A percentile compares a stretch with the other conserved stretches of the same genome.
phyloP scores from a whole-genome alignment of 2,888 invertebrate species.

The Dascillus cervinus region DNA sequence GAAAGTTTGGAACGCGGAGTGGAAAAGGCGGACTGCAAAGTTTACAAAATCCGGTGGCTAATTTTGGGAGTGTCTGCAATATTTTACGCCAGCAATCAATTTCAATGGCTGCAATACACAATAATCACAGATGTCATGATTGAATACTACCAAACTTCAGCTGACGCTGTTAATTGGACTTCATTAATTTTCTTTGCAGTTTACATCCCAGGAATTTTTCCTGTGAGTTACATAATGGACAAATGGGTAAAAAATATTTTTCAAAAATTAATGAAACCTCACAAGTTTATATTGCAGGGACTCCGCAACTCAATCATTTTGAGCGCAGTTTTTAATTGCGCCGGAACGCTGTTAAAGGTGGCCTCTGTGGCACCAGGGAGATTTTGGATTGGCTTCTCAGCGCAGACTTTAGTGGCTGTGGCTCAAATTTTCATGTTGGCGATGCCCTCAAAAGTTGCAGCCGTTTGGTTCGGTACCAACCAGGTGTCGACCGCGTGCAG shows the following conservation, averaged over 20 bases:
- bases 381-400: constrained; percentile 1
- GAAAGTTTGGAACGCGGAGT: too few relatives aligned
- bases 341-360: constrained; percentile 4
- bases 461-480: constrained; percentile 2
- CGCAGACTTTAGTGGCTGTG: constrained; percentile 1
- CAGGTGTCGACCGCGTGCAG: constrained; percentile 3
- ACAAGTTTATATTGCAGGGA: too few relatives aligned
- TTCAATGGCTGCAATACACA: constrained; percentile 97
- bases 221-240: constrained; percentile 93
- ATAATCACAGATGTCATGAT: constrained; percentile 81
- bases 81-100: constrained; percentile 84
- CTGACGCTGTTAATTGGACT: constrained; percentile 85
- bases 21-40: too few relatives aligned
- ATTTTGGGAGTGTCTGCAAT: constrained; percentile 79
- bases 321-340: not conserved
- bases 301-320: not conserved
- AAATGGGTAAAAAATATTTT: constrained; percentile 87
- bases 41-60: constrained; percentile 75
- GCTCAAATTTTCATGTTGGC: constrained; percentile 1
- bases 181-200: constrained; percentile 97
- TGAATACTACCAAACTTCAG: constrained; percentile 68
- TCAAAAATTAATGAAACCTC: too few relatives aligned
- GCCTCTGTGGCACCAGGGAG: constrained; percentile 1
- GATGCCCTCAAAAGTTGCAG: too few relatives aligned
- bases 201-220: constrained; percentile 96